Evolutionary conservation across 2,113 vertebrate genomes (phyloP), one percentile per base, ranked within the genome.

Genomic region (Ceyx margarethae): DNA sequence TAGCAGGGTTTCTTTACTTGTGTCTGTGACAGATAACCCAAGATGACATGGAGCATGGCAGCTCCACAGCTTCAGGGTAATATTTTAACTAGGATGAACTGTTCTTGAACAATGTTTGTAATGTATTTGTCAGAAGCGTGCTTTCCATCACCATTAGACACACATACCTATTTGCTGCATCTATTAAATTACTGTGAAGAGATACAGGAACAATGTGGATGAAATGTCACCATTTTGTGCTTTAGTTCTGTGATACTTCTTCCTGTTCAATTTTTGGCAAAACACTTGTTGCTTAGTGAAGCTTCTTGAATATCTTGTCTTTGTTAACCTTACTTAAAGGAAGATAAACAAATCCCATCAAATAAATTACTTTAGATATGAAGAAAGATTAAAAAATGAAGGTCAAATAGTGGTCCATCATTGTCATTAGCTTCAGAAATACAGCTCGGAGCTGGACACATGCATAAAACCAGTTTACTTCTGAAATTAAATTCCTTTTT

Each of bases 121-220:
- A 78, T 94, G 74, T 88, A 90, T 96, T 96, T 94, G 71, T 85
- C 81, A 94, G 87, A 94, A 96, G 87, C 84, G 40, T 78, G 76
- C 94, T 95, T 96, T 95, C 95, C 93, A 88, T 96, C 88, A 91
- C 91, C 79, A 91, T 94, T 97, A 95, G 91, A 93, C 89, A 95
- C 88, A 93, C 91, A 88, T 45, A 75, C 83, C 87, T 95, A 78
- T 97, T 90, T 94, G 78, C 72, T 67, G 77, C 90, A 96, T 95
- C 91, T 97, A 31, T 95, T 97, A 96, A 95, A 95, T 95, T 96
- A 74, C 89, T 83, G 87, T 95, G 91, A 94, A 95, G 91, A 93
- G 85, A 94, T 80, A 64, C 45, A 69, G 74, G 72, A 85, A 91
- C 88, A 95, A 93, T 91, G 81, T 54, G 60, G 79, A 83, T 85